Percentiles rank a stretch among this genome's conserved stretches.
Conservation (phyloP, 1,140 invertebrate species). For the Trichogramma pretiosum region DNA sequence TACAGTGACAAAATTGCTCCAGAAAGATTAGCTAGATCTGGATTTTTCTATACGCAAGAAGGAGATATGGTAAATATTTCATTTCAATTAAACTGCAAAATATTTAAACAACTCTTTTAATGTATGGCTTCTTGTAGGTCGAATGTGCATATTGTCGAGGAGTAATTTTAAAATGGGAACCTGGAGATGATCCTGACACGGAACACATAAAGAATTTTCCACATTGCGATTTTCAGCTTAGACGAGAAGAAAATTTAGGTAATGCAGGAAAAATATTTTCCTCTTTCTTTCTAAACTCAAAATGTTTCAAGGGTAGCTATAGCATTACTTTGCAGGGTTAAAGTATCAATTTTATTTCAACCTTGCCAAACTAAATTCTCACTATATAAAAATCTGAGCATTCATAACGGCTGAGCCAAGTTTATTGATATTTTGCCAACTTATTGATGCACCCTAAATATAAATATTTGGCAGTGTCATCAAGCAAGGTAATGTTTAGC, state of each 20-base stretch:
- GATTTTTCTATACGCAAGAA: slow-evolving; percentile 66
- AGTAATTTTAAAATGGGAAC: slow-evolving; percentile 62
- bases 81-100: not conserved
- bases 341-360: slow-evolving; percentile 6
- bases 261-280: too few relatives aligned
- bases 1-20: slow-evolving; percentile 51
- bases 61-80: slow-evolving; percentile 43
- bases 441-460: slow-evolving; percentile 17
- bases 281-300: too few relatives aligned
- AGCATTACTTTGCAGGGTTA: not conserved
- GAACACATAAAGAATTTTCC: slow-evolving; percentile 69
- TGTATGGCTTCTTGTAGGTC: slow-evolving; percentile 46
- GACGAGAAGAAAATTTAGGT: slow-evolving; percentile 33
- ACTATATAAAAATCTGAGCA: not conserved
- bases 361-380: slow-evolving; percentile 5
- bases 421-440: slow-evolving; percentile 17
- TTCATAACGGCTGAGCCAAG: not conserved
- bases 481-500: not conserved
- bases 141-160: slow-evolving; percentile 77
- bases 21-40: slow-evolving; percentile 65
- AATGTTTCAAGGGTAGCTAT: too few relatives aligned
- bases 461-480: slow-evolving; percentile 21
- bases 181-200: slow-evolving; percentile 60
- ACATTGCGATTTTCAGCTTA: slow-evolving; percentile 53
- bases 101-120: not conserved